Evolutionary conservation across 2,113 vertebrate species (phyloP), one percentile per base, ranked within the genome.

Genomic region (Erythrocebus patas): DNA sequence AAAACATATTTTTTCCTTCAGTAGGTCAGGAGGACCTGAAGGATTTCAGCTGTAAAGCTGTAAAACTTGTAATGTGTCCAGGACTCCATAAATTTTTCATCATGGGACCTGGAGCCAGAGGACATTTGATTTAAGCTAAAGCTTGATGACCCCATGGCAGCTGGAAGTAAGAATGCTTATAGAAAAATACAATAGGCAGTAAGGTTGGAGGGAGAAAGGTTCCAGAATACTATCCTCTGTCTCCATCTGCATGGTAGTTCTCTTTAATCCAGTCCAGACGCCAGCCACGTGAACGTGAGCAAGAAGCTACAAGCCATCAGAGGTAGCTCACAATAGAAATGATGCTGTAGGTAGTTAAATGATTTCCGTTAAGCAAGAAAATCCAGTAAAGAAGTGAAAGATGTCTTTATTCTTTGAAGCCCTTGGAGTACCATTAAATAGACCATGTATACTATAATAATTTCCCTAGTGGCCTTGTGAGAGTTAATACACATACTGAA

Each of bases 1-100:
- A 97, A 98, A 98, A 97, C 97, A 91, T 91, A 97, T 98, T 98
- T 97, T 96, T 96, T 86, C 96, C 95, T 98, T 98, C 98, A 96
- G 95, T 98, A 98, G 96, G 96, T 98, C 98, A 98, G 97, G 98
- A 98, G 95, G 98, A 97, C 98, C 96, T 98, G 98, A 98, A 98
- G 93, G 96, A 97, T 98, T 98, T 99, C 97, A 98, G 95, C 97
- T 98, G 97, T 98, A 98, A 98, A 99, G 98, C 97, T 98, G 96
- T 98, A 98, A 98, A 98, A 98, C 73, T 97, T 98, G 91, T 98
- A 97, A 98, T 95, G 80, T 98, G 94, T 99, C 97, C 98, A 98
- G 95, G 85, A 97, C 96, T 96, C 88, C 64, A 97, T 97, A 98
- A 97, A 97, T 98, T 98, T 98, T 98, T 98, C 97, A 98, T 95